Evolutionary conservation across 2,888 invertebrate genomes (phyloP).

Genomic region (Ectemnius cavifrons): DNA sequence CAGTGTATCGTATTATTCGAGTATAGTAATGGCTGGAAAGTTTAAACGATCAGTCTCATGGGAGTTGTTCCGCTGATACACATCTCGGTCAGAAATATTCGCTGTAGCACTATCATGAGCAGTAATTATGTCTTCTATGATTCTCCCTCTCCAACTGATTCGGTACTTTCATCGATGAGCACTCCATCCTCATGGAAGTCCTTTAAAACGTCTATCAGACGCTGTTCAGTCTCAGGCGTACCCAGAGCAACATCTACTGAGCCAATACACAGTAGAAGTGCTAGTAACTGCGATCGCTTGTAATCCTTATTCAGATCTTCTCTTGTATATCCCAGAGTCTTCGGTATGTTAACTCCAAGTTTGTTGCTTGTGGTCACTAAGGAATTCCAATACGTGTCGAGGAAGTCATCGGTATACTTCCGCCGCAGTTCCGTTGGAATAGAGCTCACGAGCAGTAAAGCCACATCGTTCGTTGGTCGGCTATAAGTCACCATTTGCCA

Average conservation of each 20-base stretch:
- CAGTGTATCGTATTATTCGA: constrained; percentile 1
- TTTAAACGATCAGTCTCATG: constrained; percentile 22
- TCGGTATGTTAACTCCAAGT: constrained; percentile 82
- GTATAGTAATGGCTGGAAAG: too few relatives aligned
- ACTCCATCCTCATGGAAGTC: constrained; percentile 87
- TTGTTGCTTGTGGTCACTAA: constrained; percentile 82
- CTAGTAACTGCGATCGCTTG: constrained; percentile 84
- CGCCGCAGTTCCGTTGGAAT: constrained; percentile 85
- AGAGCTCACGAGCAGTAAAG: constrained; percentile 85
- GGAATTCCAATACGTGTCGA: constrained; percentile 85
- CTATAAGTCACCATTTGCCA: constrained; percentile 93
- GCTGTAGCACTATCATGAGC: constrained; percentile 46
- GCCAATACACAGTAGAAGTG: constrained; percentile 88
- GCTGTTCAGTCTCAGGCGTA: constrained; percentile 86
- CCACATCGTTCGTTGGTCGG: constrained; percentile 88
- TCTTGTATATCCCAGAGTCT: constrained; percentile 80
- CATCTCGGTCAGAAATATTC: constrained; percentile 50
- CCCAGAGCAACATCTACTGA: constrained; percentile 90
- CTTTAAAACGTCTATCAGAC: constrained; percentile 86
- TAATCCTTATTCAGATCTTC: constrained; percentile 81
- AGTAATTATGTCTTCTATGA: constrained; percentile 47
- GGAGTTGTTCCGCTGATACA: constrained; percentile 36
- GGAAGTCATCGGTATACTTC: constrained; percentile 81
- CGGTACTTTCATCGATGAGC: constrained; percentile 78
- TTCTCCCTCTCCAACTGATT: constrained; percentile 26